phyloP scores from a whole-genome alignment of 1,140 invertebrate species.

The Trichogramma pretiosum region DNA sequence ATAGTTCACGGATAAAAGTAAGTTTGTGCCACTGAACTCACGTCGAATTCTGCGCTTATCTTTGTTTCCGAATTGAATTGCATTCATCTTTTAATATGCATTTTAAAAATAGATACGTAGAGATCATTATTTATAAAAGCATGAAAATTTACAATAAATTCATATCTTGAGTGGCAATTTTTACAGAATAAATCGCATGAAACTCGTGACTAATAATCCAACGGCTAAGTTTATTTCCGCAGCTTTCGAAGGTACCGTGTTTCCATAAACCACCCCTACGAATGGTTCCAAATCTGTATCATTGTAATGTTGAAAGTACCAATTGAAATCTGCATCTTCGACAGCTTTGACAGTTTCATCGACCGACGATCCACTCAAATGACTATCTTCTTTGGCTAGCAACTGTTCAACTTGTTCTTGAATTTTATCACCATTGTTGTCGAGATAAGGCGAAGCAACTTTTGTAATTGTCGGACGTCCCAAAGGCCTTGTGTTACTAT shows the following conservation, averaged over 20 bases:
- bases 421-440: constrained; percentile 16
- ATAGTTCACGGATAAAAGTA: too few species aligned
- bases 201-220: too few species aligned
- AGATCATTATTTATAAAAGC: not conserved
- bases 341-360: constrained; percentile 24
- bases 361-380: constrained; percentile 8
- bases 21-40: too few species aligned
- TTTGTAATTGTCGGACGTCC: constrained; percentile 57
- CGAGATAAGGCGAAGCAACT: constrained; percentile 46
- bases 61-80: too few species aligned
- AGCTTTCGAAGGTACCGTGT: constrained; percentile 3
- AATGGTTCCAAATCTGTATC: constrained; percentile 59
- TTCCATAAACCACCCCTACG: constrained; percentile 40
- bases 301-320: constrained; percentile 75
- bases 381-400: constrained; percentile 17
- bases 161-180: too few species aligned
- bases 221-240: too few species aligned
- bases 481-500: constrained; percentile 22
- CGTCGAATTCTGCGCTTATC: too few species aligned
- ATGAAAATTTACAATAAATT: too few species aligned
- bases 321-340: constrained; percentile 52
- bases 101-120: not conserved
- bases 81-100: constrained; percentile 8
- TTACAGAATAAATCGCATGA: too few species aligned
- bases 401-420: constrained; percentile 10